Evolutionary conservation across 53 echinoderm and acorn worm species (phyloP).

Genomic region (Apostichopus leukothele): DNA sequence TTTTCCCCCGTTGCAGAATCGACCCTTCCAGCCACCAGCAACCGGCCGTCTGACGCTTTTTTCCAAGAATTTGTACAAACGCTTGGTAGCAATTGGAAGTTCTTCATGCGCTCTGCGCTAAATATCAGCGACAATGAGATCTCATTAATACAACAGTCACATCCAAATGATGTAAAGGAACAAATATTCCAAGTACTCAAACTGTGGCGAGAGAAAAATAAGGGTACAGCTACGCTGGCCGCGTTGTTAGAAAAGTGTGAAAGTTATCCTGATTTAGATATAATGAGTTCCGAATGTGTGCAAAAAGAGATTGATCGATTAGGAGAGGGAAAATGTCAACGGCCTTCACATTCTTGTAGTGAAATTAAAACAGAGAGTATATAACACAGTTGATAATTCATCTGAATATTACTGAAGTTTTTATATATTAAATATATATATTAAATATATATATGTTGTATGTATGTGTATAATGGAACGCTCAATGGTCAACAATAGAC

Average conservation of each 20-base stretch:
- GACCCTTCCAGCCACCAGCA: background rate
- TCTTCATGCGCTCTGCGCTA: constrained; percentile 12
- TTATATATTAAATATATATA: no score
- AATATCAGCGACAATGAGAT: constrained; percentile 15
- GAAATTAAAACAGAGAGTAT: no score
- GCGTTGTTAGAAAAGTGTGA: constrained; percentile 13
- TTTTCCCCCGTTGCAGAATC: background rate
- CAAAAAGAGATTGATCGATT: background rate
- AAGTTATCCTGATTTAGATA: background rate
- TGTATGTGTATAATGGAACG: no score
- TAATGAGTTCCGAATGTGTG: background rate
- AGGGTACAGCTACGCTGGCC: background rate
- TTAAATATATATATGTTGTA: no score
- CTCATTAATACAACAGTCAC: constrained; percentile 24
- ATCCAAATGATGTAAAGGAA: constrained; percentile 1
- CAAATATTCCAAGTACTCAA: constrained; percentile 31
- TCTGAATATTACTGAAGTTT: no score
- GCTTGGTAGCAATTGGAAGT: constrained; percentile 22
- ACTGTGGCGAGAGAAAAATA: constrained; percentile 29
- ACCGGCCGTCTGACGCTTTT: constrained; percentile 7
- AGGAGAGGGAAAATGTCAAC: no score
- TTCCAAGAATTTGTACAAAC: constrained; percentile 11
- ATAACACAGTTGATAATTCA: no score
- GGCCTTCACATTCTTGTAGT: no score
- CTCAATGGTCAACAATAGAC: no score